Evolutionary conservation across 1,140 invertebrate genomes (phyloP), one percentile per base, ranked within the genome.

Genomic region (Pemphigus obesinymphae): DNA sequence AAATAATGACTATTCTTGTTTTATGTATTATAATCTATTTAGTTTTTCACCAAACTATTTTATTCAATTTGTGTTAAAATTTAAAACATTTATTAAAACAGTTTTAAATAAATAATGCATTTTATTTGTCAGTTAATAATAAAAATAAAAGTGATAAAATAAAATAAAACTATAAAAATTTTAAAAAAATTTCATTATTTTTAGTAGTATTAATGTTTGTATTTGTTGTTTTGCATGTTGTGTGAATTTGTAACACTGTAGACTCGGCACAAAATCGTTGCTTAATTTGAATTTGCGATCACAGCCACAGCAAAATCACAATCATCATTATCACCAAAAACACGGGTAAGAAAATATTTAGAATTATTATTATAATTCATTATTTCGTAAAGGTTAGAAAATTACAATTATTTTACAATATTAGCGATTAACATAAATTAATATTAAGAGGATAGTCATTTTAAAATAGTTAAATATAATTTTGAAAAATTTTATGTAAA

Each of bases 261-360:
- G 86, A 86, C 88, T 86, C 87, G 84, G 89, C 75, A 89, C 89
- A 86, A 90, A 89, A 86, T 90, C 89, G 83, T 86, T 90, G 86
- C 88, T 90, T 88, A 89, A 90, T 86, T 88, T 89, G 84, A 88
- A 89, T 86, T 89, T 89, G 87, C 87, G 87, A 72, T 85, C 87
- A 78, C 86, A 87, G 84, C 86, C 87, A 83, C 83, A 68, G n/a
- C 84, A 85, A 82, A 84, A 84, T 70, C 84, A 84, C 66, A 68
- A 80, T 20, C 70, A 72, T 66, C 82, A 83, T 48, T 72, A 72
- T 72, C 82, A 87, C 85, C 85, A 89, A 82, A 89, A 89, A 85
- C 88, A 89, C 85, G 88, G 89, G 88, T 89, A 88, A 88, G 87
- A 26, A 31, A 72, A n/a, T 48, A 17, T 48, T 29, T 72, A 1